Conservation (phyloP, 2,797 vertebrate species). For the Melanotaenia pygmaea region DNA sequence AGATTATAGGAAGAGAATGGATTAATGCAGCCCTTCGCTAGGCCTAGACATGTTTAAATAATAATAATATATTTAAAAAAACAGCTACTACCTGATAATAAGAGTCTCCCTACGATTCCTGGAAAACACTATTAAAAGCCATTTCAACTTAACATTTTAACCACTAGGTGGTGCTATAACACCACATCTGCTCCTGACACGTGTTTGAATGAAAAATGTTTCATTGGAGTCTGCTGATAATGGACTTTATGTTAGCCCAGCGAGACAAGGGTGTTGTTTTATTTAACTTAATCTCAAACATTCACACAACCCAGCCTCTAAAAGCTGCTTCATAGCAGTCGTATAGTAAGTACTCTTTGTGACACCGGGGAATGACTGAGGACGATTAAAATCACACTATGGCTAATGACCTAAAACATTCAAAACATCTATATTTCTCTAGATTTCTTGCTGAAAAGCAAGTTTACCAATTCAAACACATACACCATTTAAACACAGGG, state of each 20-base stretch:
- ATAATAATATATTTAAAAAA: too few relatives aligned
- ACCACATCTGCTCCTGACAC: neutral
- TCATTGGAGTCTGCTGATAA: neutral
- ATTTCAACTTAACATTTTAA: neutral
- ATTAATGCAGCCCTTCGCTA: neutral
- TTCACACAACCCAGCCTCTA: neutral
- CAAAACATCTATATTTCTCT: neutral
- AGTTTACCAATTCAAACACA: neutral
- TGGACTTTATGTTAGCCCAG: too few relatives aligned
- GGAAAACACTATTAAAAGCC: neutral
- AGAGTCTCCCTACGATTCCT: neutral
- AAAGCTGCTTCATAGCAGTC: neutral
- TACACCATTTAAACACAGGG: constrained; percentile 9
- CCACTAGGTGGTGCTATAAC: constrained; percentile 30
- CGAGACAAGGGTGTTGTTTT: neutral
- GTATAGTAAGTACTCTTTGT: neutral
- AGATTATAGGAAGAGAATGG: neutral
- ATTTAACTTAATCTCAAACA: neutral
- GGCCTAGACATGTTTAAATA: neutral
- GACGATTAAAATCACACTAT: neutral
- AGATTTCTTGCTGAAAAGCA: neutral
- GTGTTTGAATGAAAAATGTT: neutral
- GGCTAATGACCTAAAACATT: neutral
- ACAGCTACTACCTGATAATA: neutral
- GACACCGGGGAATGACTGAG: neutral